These are phyloP conservation scores for Ahaetulla prasina DNA, from an alignment of 2,113 vertebrate genomes.

Conservation along the genomic window DNA sequence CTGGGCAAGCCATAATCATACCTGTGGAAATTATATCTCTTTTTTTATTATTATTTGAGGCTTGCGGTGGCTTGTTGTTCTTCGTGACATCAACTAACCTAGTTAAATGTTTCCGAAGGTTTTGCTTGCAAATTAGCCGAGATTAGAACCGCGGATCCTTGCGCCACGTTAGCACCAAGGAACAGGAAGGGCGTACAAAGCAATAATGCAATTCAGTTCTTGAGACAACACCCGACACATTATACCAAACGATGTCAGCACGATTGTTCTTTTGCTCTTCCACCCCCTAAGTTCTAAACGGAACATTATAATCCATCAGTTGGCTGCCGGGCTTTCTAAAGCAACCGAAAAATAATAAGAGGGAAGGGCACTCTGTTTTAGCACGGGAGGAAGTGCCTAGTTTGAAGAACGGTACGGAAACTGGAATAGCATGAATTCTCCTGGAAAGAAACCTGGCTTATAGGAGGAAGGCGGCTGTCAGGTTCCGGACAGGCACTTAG, in stretches of 20 bases:
- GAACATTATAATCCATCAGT: background rate
- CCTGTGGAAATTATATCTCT: constrained; percentile 56
- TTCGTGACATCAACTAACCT: constrained; percentile 44
- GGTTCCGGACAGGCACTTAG: no score
- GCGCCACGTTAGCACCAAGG: constrained; percentile 28
- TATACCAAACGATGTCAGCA: no score
- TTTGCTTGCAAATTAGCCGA: constrained; percentile 26
- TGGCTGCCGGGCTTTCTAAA: background rate
- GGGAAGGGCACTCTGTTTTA: background rate
- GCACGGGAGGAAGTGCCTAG: background rate
- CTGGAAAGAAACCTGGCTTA: background rate
- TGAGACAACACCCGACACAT: background rate
- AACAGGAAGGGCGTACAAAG: background rate
- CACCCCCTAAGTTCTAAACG: background rate
- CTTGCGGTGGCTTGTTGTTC: constrained; percentile 20
- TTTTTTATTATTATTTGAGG: constrained; percentile 34
- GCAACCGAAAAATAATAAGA: background rate
- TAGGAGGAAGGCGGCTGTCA: background rate
- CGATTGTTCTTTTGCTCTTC: background rate
- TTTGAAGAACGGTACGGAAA: background rate
- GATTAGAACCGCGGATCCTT: constrained; percentile 10
- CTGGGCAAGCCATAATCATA: constrained; percentile 48
- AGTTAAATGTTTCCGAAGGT: constrained; percentile 39
- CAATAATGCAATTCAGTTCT: constrained; percentile 18
- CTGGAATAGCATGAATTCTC: no score